A percentile compares a stretch with the other conserved stretches of the same genome.
These are phyloP conservation scores for Seriola rivoliana DNA, from an alignment of 2,113 vertebrate species.

Conservation along the genomic window DNA sequence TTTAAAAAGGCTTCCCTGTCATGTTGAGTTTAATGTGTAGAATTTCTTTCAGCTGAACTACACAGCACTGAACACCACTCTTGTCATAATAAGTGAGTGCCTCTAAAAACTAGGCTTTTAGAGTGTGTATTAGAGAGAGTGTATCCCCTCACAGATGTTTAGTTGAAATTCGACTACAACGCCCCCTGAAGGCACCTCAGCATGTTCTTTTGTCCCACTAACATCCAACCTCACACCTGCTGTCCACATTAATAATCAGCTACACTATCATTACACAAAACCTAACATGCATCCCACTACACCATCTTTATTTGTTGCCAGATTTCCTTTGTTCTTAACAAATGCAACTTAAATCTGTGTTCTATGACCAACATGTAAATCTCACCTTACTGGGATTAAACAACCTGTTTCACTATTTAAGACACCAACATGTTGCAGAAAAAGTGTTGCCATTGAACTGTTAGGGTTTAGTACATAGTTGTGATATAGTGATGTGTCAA, in stretches of 20 bases:
- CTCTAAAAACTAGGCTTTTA: neutral
- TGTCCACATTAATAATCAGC: slow-evolving; percentile 38
- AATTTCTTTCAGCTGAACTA: neutral
- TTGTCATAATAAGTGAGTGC: neutral
- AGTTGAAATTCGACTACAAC: slow-evolving; percentile 46
- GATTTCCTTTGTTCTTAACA: neutral
- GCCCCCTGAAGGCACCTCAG: slow-evolving; percentile 40
- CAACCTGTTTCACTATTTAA: too few relatives aligned
- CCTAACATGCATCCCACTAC: neutral
- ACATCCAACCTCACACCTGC: slow-evolving; percentile 60
- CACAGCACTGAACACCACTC: neutral
- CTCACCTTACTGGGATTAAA: neutral
- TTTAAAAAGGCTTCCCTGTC: neutral
- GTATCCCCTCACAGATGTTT: slow-evolving; percentile 22
- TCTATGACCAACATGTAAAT: neutral
- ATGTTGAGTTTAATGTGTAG: neutral
- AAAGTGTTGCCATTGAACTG: neutral
- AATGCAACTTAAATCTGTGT: neutral
- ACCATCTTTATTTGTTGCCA: neutral
- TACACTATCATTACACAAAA: slow-evolving; percentile 22
- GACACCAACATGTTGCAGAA: neutral
- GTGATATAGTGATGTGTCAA: neutral
- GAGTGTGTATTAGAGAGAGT: neutral
- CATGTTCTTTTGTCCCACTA: slow-evolving; percentile 50
- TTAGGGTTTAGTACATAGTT: neutral